Evolutionary conservation across 2,888 invertebrate genomes (phyloP).

Genomic region (Sepiola atlantica): DNA sequence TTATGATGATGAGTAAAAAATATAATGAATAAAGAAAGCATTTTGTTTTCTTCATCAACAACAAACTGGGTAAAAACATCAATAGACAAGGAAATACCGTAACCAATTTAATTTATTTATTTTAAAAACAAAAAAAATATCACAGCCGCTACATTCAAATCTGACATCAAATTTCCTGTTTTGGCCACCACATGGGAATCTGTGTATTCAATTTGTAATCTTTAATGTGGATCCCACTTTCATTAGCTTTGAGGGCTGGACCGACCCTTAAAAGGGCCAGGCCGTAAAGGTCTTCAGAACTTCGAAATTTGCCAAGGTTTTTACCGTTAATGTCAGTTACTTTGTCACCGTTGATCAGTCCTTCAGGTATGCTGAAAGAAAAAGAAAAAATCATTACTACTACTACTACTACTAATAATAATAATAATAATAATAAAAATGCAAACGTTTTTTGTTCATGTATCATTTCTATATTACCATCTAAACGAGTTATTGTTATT

Average conservation of each 20-base stretch:
- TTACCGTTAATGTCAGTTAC: constrained; percentile 72
- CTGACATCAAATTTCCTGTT: neutral
- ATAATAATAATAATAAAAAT: too few species aligned
- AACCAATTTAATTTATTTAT: neutral
- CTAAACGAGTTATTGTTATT: too few species aligned
- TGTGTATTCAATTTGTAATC: constrained; percentile 53
- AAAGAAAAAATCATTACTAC: constrained; percentile 36
- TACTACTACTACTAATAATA: too few species aligned
- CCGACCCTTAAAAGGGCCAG: constrained; percentile 63
- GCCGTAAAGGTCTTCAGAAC: constrained; percentile 57
- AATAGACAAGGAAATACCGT: neutral
- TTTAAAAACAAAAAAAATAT: neutral
- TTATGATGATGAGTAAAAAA: too few species aligned
- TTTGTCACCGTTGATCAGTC: constrained; percentile 55
- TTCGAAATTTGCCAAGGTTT: constrained; percentile 82
- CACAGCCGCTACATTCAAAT: constrained; percentile 32
- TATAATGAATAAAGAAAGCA: too few species aligned
- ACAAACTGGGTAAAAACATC: neutral
- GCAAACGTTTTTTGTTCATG: too few species aligned
- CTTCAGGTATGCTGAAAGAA: constrained; percentile 56
- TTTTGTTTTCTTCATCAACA: too few species aligned
- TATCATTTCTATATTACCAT: too few species aligned
- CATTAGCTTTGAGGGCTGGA: constrained; percentile 54
- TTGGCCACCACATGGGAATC: constrained; percentile 67
- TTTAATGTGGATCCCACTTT: constrained; percentile 54